These are phyloP conservation scores for Fistularia tabacaria DNA, from an alignment of 2,797 vertebrate genomes.

Conservation along the genomic window DNA sequence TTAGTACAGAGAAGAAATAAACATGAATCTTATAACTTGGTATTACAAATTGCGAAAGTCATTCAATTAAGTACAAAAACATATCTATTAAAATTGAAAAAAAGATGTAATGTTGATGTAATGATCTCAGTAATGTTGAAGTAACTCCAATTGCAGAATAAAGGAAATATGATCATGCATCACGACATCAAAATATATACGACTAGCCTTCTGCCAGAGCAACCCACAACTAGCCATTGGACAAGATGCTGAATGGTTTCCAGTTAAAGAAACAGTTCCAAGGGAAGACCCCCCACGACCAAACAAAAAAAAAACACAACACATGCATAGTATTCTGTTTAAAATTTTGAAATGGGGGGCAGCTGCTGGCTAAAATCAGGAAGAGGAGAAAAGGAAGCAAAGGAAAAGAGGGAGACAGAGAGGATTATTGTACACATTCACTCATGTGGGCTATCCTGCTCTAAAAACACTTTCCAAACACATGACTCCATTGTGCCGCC, in stretches of 20 bases:
- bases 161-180: too few species aligned
- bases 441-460: constrained; percentile 63
- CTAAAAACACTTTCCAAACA: constrained; percentile 67
- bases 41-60: too few species aligned
- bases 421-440: constrained; percentile 69
- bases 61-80: too few species aligned
- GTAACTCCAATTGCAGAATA: too few species aligned
- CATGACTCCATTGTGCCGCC: constrained; percentile 67
- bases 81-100: too few species aligned
- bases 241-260: constrained; percentile 6
- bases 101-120: too few species aligned
- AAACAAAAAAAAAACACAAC: constrained; percentile 19
- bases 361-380: constrained; percentile 64
- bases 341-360: constrained; percentile 40
- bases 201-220: neutral
- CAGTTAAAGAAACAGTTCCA: constrained; percentile 48
- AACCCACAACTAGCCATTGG: neutral
- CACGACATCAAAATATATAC: too few species aligned
- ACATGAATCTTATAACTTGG: too few species aligned
- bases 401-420: constrained; percentile 64
- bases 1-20: too few species aligned
- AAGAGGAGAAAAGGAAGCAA: constrained; percentile 62
- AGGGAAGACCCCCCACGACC: constrained; percentile 14
- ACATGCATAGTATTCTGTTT: constrained; percentile 4
- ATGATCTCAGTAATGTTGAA: too few species aligned